Base-by-base conservation (phyloP, 2,888 invertebrate species). In the Mesoligia furuncula region DNA sequence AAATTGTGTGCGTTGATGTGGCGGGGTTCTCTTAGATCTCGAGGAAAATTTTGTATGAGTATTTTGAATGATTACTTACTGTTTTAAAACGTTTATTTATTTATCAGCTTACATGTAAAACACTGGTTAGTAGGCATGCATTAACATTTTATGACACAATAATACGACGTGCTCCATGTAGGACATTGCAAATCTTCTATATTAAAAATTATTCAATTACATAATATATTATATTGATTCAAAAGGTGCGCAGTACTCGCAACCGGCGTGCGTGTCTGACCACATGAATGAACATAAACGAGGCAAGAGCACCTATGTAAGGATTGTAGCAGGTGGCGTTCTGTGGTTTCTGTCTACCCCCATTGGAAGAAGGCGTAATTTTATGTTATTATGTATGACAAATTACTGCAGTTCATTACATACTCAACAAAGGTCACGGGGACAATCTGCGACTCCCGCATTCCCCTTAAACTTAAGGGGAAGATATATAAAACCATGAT, bases 1-100 rank as follows among this genome's bases (percentile, higher is more conserved):
- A 80, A 24, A 80, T 42, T 75, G 73, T 83, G 70, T 70, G 71
- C 73, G 54, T 11, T 64, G 45, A 3, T n/a, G 42, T 61, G 27
- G 75, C 36, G 3, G 31, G 57, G 36, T 1, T 5, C 15, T 45
- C 6, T 73, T 27, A n/a, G 2, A 48, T 27, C 31, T 51, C 6
- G 7, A 31, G 48, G 6, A 39, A 42, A 3, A 51, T 62, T 42
- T 74, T 36, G 1, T 15, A n/a, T 15, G 0, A 59, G 13, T 24
- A 42, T 54, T 54, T 24, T 39, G 13, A 57, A 5, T 36, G 31
- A 24, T 24, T 24, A 51, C n/a, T 5, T n/a, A 39, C 15, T n/a
- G 11, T n/a, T 42, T 9, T 9, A n/a, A 11, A 27, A 39, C 1
- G 9, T 57, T 54, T 31, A 20, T 59, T 59, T 31, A 27, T 27